These are phyloP conservation scores for Rhyacichthys aspro DNA, from an alignment of 2,797 vertebrate species.

Conservation along the genomic window DNA sequence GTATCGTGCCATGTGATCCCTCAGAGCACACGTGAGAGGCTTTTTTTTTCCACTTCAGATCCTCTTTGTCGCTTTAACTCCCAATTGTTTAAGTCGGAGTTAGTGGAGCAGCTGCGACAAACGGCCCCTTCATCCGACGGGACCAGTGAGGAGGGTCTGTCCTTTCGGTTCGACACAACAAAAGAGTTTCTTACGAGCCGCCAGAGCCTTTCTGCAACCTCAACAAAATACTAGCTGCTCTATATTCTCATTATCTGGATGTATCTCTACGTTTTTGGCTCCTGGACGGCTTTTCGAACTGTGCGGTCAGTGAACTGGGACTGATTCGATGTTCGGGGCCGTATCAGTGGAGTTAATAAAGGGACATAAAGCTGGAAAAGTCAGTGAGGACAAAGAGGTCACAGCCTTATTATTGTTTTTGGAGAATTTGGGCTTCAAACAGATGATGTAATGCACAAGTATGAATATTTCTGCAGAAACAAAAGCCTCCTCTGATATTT, in stretches of 20 bases:
- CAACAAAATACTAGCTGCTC: conserved; percentile 17
- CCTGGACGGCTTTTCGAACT: background rate
- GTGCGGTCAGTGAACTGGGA: conserved; percentile 3
- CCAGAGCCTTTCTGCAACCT: conserved; percentile 4
- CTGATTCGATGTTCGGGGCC: conserved; percentile 2
- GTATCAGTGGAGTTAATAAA: background rate
- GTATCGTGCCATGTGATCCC: conserved; percentile 7
- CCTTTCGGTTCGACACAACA: conserved; percentile 13
- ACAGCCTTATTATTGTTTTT: background rate
- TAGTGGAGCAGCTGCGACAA: conserved; percentile 32
- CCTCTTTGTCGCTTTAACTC: conserved; percentile 12
- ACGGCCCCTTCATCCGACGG: conserved; percentile 38
- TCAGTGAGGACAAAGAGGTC: background rate
- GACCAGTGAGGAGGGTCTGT: conserved; percentile 13
- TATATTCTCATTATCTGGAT: conserved; percentile 30
- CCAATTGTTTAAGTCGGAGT: conserved; percentile 18
- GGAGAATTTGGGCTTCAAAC: background rate
- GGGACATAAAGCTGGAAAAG: background rate
- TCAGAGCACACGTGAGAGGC: background rate
- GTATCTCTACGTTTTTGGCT: conserved; percentile 8
- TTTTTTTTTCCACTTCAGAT: conserved; percentile 1
- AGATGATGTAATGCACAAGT: background rate
- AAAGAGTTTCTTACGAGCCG: conserved; percentile 25
- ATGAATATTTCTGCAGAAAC: background rate
- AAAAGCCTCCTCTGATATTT: background rate